A percentile compares a stretch with the other conserved stretches of the same genome.
Conservation (phyloP, 2,888 invertebrate species). For the Pedicia rivosa region DNA sequence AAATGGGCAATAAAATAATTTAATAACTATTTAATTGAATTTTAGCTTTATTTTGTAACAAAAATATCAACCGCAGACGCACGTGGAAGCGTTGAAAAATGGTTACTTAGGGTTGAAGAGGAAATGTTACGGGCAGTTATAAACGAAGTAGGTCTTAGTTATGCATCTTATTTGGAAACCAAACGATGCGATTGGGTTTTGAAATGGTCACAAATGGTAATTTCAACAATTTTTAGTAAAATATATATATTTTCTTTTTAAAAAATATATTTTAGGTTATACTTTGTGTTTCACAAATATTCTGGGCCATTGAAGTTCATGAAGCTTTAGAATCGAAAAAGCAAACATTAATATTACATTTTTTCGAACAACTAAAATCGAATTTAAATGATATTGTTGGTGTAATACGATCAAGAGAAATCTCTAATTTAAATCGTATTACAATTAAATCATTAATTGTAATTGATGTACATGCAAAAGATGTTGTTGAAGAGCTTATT, state of each 20-base stretch:
- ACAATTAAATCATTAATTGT: slow-evolving; percentile 51
- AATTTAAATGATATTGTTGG: slow-evolving; percentile 39
- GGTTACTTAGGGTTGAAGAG: slow-evolving; percentile 45
- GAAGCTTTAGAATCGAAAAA: slow-evolving; percentile 32
- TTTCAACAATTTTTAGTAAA: too few species aligned
- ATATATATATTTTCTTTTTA: too few species aligned
- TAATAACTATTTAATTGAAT: too few species aligned
- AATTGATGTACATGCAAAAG: slow-evolving; percentile 55
- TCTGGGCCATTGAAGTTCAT: slow-evolving; percentile 49
- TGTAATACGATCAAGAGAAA: slow-evolving; percentile 38
- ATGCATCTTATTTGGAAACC: slow-evolving; percentile 24
- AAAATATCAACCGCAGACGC: slow-evolving; percentile 36
- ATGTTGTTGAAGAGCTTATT: slow-evolving; percentile 42
- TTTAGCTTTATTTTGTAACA: slow-evolving; percentile 33
- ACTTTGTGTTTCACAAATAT: slow-evolving; percentile 41
- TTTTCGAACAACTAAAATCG: slow-evolving; percentile 28
- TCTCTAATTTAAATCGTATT: slow-evolving; percentile 41
- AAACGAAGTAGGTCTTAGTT: slow-evolving; percentile 30
- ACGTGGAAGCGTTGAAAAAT: slow-evolving; percentile 45
- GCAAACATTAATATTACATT: slow-evolving; percentile 30
- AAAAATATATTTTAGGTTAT: too few species aligned
- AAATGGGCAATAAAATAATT: too few species aligned
- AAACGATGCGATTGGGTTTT: slow-evolving; percentile 37
- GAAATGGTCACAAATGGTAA: slow-evolving; percentile 47
- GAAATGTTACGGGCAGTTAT: slow-evolving; percentile 41